phyloP scores from a whole-genome alignment of 2,113 vertebrate species.

The Chlamydotis undulata region DNA sequence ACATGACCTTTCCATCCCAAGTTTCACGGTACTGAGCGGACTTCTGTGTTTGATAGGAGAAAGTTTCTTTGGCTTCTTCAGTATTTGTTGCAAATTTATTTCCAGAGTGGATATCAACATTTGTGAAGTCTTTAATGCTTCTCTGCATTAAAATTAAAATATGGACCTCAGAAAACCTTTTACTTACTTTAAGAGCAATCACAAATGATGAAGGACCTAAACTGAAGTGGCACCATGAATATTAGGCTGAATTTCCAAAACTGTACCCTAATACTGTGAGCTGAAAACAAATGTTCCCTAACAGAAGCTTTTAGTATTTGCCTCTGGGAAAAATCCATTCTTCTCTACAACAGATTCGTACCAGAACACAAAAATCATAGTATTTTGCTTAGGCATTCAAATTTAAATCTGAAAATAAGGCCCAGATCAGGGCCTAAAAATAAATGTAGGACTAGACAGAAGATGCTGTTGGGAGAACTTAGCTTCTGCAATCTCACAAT shows the following conservation, averaged over 20 bases:
- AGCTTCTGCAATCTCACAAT: neutral
- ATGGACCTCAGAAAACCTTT: neutral
- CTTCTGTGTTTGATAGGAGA: neutral
- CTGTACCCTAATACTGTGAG: neutral
- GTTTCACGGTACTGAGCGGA: neutral
- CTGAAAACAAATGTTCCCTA: neutral
- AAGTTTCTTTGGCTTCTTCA: neutral
- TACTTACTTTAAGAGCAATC: neutral
- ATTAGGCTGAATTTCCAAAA: neutral
- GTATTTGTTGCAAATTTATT: neutral
- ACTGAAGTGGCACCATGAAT: neutral
- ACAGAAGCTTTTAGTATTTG: neutral
- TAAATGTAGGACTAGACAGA: neutral
- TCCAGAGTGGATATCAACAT: neutral
- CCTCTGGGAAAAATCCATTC: neutral
- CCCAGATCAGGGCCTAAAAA: neutral
- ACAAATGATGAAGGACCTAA: neutral
- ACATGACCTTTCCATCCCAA: neutral
- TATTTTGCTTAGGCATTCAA: neutral
- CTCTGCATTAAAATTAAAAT: neutral
- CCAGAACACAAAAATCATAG: neutral
- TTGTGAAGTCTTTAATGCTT: neutral
- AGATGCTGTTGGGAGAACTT: neutral
- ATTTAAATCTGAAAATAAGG: neutral
- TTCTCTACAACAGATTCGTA: neutral